Evolutionary conservation across 2,888 invertebrate species (phyloP).

Genomic region (Eristalinus sepulchralis): DNA sequence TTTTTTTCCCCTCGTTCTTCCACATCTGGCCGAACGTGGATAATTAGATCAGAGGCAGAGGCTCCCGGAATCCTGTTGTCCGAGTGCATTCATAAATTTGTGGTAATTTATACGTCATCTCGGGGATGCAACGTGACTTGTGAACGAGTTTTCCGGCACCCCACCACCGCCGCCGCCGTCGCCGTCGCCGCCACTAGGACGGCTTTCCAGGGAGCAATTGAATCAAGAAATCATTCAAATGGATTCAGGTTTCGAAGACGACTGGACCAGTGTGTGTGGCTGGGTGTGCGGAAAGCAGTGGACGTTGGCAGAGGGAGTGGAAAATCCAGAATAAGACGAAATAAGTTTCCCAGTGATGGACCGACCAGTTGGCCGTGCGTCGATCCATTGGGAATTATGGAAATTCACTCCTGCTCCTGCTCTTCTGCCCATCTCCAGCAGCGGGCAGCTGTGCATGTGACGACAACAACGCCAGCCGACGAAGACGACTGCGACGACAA

Average conservation of each 20-base stretch:
- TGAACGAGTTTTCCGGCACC: slow-evolving; percentile 56
- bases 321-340: slow-evolving; percentile 63
- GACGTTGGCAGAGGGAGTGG: not conserved
- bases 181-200: not conserved
- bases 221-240: slow-evolving; percentile 70
- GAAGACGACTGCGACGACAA: not conserved
- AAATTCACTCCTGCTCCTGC: slow-evolving; percentile 45
- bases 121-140: slow-evolving; percentile 58
- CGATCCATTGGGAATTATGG: slow-evolving; percentile 67
- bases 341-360: slow-evolving; percentile 65
- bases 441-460: slow-evolving; percentile 53
- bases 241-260: slow-evolving; percentile 59
- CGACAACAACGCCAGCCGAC: not conserved
- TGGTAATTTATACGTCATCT: slow-evolving; percentile 66
- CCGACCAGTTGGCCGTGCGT: slow-evolving; percentile 17
- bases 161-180: not conserved
- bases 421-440: slow-evolving; percentile 38
- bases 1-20: not conserved
- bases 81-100: slow-evolving; percentile 61
- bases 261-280: not conserved
- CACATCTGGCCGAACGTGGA: slow-evolving; percentile 43
- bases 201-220: slow-evolving; percentile 67
- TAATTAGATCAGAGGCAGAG: slow-evolving; percentile 60
- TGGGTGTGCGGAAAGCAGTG: not conserved
- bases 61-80: slow-evolving; percentile 41